phyloP scores from a whole-genome alignment of 2,797 vertebrate species.

The Macropodus opercularis region DNA sequence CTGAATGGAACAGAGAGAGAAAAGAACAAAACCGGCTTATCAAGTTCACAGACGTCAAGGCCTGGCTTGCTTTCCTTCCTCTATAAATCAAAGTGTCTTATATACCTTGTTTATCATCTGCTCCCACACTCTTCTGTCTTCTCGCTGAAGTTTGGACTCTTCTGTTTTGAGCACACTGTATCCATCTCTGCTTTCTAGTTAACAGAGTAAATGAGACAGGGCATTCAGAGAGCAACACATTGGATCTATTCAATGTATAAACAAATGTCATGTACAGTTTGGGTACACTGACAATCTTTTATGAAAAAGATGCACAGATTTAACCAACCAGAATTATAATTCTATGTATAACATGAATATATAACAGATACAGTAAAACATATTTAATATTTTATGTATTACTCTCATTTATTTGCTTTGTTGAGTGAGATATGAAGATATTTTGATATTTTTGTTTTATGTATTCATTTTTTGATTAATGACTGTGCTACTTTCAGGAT shows the following conservation, averaged over 20 bases:
- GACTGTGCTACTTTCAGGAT: too few species aligned
- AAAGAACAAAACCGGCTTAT: conserved; percentile 59
- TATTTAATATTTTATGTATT: too few species aligned
- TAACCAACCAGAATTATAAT: conserved; percentile 1
- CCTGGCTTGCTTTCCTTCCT: conserved; percentile 3
- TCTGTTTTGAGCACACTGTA: neutral
- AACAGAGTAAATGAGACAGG: conserved; percentile 24
- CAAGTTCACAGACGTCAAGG: conserved; percentile 55
- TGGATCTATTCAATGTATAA: neutral
- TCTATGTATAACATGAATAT: too few species aligned
- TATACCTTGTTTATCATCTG: conserved; percentile 41
- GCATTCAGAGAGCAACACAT: conserved; percentile 4
- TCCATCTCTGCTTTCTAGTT: conserved; percentile 9
- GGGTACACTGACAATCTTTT: neutral
- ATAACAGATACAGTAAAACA: too few species aligned
- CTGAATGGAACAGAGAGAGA: conserved; percentile 33
- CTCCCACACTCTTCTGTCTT: conserved; percentile 21
- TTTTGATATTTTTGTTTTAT: too few species aligned
- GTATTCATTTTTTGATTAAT: too few species aligned
- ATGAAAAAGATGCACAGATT: neutral
- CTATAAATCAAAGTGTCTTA: conserved; percentile 46
- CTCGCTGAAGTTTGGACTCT: neutral
- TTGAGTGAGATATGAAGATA: too few species aligned
- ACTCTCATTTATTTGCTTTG: too few species aligned
- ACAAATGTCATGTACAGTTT: too few species aligned